Evolutionary conservation across 2,888 invertebrate species (phyloP), one percentile per base, ranked within the genome.

Genomic region (Meandrusa payeni): DNA sequence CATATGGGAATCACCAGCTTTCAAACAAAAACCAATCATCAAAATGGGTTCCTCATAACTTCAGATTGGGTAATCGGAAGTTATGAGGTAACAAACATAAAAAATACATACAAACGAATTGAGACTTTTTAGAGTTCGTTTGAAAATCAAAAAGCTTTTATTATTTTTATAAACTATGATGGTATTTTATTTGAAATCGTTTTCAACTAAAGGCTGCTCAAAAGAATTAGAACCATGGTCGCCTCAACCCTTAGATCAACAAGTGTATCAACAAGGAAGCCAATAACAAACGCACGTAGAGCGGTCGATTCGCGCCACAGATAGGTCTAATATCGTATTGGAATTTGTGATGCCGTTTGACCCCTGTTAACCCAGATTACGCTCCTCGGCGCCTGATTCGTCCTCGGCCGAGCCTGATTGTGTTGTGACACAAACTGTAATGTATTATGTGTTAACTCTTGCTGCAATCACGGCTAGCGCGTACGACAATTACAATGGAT

Each of bases 351-450:
- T 89, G 90, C 89, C 90, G 90, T 90, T 91, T 91, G 91, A 91
- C 91, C 91, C 90, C 91, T 89, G 91, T 91, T 91, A 91, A 91
- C 91, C 91, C 90, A 91, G 91, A 91, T 91, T 91, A 91, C 90
- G 87, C 77, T 81, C 75, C 87, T 82, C 86, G 83, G 76, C 86
- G 81, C 87, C 85, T 86, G 87, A 88, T 87, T 88, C 88, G 85
- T 87, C 87, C 85, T 79, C 83, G 70, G 56, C 54, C 70, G 71
- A 66, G 80, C 77, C 77, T 87, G 86, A 87, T 87, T 87, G 86
- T 87, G 83, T 87, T 87, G 87, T 87, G 87, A 87, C 87, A 87
- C 79, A 87, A 87, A 87, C 86, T 83, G 85, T 87, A 86, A 87
- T 87, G 87, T 87, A 87, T 87, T 87, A 86, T 80, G 87, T 86